Base-by-base conservation (phyloP, 2,797 vertebrate species). In the Pangasius mekongensis region DNA sequence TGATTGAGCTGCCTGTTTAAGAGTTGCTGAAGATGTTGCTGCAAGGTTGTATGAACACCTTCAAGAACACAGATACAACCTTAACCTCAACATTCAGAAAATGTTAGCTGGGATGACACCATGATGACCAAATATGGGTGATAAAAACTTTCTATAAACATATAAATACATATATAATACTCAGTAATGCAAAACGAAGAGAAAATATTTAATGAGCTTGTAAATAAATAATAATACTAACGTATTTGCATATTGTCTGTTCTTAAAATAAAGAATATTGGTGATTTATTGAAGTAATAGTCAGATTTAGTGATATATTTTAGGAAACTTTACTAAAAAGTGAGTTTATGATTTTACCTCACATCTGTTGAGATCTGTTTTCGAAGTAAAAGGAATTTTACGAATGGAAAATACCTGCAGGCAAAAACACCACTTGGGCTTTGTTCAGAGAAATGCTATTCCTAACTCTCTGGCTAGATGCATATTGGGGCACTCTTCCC, bases 401-500 rank as follows among this genome's bases (percentile, higher is more conserved):
- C 43, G 5, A 86, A 90, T 77, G 86, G 78, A 82, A 90, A 89
- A 90, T 60, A 47, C 22, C 83, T 86, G 49, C 60, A 88, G 78
- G 78, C 86, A 60, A 66, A 56, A 78, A 83, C 74, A 80, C 39
- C 54, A 77, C 47, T 87, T 20, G 36, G 60, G 64, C 56, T 82
- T 83, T 77, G 73, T 76, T 87, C n/a, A 80, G 56, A 47, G 62
- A 87, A 76, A 43, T 58, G 80, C 33, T 83, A 87, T 88, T 85
- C 47, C 84, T 90, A 62, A 86, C 71, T 47, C 36, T 87, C 74
- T 76, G 88, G 36, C 30, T 91, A 88, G 87, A 90, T 92, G 91
- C 88, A 93, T 90, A 91, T 90, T 89, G 87, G 89, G 85, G 90
- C 94, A 92, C 92, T 91, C 93, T 91, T 89, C 85, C 87, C 86